Conservation (phyloP, 2,797 vertebrate species). For the Coregonus sp. region DNA sequence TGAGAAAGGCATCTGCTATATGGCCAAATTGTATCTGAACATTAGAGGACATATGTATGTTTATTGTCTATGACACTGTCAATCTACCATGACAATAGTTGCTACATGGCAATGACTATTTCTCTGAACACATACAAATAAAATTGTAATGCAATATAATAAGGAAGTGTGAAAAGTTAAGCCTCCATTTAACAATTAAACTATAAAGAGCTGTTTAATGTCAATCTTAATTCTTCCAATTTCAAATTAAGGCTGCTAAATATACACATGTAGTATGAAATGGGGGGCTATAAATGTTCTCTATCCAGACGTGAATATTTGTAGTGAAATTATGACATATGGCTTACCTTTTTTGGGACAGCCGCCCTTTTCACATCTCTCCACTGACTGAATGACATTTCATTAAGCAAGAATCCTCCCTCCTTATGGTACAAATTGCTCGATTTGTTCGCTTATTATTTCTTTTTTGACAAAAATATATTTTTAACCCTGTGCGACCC, state of each 20-base stretch:
- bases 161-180: conserved; percentile 23
- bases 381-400: conserved; percentile 70
- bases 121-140: neutral
- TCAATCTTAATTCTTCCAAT: conserved; percentile 23
- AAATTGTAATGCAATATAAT: conserved; percentile 14
- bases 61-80: neutral
- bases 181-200: conserved; percentile 47
- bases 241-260: conserved; percentile 59
- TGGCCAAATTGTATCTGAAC: neutral
- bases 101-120: conserved; percentile 9
- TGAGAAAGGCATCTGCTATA: neutral
- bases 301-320: conserved; percentile 62
- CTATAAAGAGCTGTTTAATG: conserved; percentile 44
- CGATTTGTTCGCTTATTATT: conserved; percentile 57
- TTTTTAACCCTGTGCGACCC: conserved; percentile 41
- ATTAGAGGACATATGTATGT: neutral
- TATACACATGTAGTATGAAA: conserved; percentile 74
- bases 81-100: neutral
- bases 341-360: conserved; percentile 62
- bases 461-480: conserved; percentile 62
- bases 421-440: conserved; percentile 48
- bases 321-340: conserved; percentile 66
- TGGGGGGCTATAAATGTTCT: conserved; percentile 63
- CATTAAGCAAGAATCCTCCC: conserved; percentile 69
- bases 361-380: conserved; percentile 64